Evolutionary conservation across 35 echinoderm and acorn worm species (phyloP), one percentile per base, ranked within the genome.

Genomic region (Stichopus chloronotus): DNA sequence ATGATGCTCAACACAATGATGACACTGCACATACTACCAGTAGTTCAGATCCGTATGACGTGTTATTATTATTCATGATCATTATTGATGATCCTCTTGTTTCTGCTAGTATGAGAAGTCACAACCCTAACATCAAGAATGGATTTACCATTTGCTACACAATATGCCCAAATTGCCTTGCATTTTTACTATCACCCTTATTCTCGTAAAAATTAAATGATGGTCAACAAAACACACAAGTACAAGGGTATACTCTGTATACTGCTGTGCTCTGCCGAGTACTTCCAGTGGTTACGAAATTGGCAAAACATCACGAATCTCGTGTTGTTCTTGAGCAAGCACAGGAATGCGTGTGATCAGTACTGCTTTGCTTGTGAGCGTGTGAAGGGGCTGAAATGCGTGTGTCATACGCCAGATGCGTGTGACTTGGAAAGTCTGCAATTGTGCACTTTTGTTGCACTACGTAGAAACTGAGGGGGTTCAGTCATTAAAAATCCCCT

Each of bases 341-440:
- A 4, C 6, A 24, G 17, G 24, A n/a, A 71, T 11, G 30, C 30
- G 3, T 71, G 65, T 71, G 11, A 71, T 71, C 65, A n/a, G 65
- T 71, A 71, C 65, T 78, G 76, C 76, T 78, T 8, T 78, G 76
- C 52, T 11, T 78, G 76, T 21, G 76, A 78, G 19, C 76, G 76
- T 78, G 76, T 78, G 21, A 21, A 24, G 76, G 76, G 21, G 76
- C 76, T 78, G 76, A 22, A 78, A 78, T 78, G 76, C n/a, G 76
- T 78, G 76, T 78, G 76, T 78, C 17, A 78, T 19, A 22, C 5
- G 76, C 76, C 21, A 78, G 76, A 78, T 25, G 76, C 19, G 20
- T 78, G 76, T 78, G 76, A 78, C 20, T 76, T 78, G 76, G 76
- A 78, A 78, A 78, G 76, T 78, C 76, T 78, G 76, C 30, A 43